phyloP scores from a whole-genome alignment of 2,113 vertebrate species.

The Ochotona princeps region DNA sequence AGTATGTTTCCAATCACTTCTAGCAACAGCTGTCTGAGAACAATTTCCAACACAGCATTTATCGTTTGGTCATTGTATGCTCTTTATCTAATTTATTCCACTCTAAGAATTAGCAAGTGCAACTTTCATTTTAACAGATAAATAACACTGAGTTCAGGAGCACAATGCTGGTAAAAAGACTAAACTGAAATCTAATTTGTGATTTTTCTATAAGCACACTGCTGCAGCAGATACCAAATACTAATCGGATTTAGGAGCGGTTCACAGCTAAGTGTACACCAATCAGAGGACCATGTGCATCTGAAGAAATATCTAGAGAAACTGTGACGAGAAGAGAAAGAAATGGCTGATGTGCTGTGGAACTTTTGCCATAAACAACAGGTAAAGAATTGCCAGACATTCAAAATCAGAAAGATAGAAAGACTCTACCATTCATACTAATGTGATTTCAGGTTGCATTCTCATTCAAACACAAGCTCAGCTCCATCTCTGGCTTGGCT shows the following conservation, averaged over 20 bases:
- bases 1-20: not conserved
- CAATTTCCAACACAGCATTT: slow-evolving; percentile 27
- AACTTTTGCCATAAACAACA: not conserved
- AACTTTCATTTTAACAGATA: not conserved
- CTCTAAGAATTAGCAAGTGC: not conserved
- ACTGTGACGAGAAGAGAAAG: not conserved
- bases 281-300: not conserved
- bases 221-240: not conserved
- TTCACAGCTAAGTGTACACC: not conserved
- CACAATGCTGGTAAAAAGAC: not conserved
- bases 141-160: not conserved
- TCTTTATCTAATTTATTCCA: not conserved
- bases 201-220: not conserved
- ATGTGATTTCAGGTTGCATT: not conserved
- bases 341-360: not conserved
- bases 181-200: not conserved
- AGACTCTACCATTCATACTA: not conserved
- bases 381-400: not conserved
- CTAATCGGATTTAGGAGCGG: not conserved
- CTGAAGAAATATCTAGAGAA: not conserved
- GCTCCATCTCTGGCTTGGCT: rapidly evolving
- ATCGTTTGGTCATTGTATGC: not conserved
- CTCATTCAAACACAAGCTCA: not conserved
- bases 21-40: not conserved
- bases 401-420: not conserved